Conservation (phyloP, 2,113 vertebrate species). For the Triplophysa siluroides region DNA sequence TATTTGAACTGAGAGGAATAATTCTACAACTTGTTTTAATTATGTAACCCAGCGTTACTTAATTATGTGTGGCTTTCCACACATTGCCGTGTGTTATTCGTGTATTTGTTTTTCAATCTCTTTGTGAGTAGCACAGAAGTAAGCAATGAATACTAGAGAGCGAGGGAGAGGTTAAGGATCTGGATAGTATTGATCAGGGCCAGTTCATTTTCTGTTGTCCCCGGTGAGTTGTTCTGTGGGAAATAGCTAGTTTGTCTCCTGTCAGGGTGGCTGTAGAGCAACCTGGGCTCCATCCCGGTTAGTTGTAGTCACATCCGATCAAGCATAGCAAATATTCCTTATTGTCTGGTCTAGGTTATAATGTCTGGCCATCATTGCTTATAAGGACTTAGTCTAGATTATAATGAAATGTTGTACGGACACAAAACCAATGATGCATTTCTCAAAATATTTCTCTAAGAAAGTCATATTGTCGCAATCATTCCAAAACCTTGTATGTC, state of each 20-base stretch:
- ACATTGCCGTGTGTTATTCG: not conserved
- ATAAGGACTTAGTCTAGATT: no score
- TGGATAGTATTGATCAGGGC: constrained; percentile 70
- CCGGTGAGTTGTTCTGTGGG: constrained; percentile 70
- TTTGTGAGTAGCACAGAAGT: constrained; percentile 25
- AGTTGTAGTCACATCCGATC: constrained; percentile 25
- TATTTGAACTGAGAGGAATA: no score
- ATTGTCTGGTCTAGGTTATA: not conserved
- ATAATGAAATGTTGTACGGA: no score
- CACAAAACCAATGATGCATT: no score
- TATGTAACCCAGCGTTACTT: not conserved
- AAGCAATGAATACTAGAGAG: constrained; percentile 11
- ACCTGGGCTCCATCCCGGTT: constrained; percentile 6
- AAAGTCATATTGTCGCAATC: no score
- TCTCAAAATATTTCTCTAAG: no score
- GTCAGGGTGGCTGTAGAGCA: constrained; percentile 68
- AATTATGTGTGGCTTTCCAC: constrained; percentile 1
- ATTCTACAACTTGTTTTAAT: no score
- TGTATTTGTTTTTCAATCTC: not conserved
- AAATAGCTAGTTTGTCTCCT: constrained; percentile 77
- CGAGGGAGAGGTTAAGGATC: constrained; percentile 51
- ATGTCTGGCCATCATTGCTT: not conserved
- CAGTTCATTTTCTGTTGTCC: constrained; percentile 76
- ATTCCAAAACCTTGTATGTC: no score
- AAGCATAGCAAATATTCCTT: not conserved